Evolutionary conservation across 2,797 vertebrate species (phyloP), one percentile per base, ranked within the genome.

Genomic region (Arremon brunneinucha): DNA sequence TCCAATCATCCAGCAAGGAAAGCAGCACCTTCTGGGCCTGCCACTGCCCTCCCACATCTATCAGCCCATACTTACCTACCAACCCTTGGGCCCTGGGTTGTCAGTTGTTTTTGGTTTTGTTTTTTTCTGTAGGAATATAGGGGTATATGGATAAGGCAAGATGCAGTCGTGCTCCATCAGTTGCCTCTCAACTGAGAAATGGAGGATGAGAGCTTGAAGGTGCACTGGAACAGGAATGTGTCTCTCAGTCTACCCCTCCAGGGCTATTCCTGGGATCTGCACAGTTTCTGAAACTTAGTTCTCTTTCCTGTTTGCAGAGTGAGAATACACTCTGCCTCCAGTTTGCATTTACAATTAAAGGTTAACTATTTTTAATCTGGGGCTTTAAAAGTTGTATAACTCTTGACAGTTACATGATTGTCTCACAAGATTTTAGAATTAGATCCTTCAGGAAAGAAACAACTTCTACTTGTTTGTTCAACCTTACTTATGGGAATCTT

Each of bases 91-190:
- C 21, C 30, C 47, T 34, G 17, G 1, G 3, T 12, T 6, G 3
- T 16, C 0, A 55, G 4, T 14, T n/a, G 52, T 2, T 55, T 53
- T n/a, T 6, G 19, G 18, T 9, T 28, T 47, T 14, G 8, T 4
- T 9, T 1, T 50, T 35, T 18, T 56, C n/a, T 32, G 1, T 20
- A 77, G 76, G 71, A 77, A 87, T 69, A 55, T n/a, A 34, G 0
- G 4, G 28, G 1, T 41, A 22, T 56, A 22, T 22, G 21, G 37
- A 64, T 26, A 46, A 56, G 44, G 34, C 52, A 11, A 17, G n/a
- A 80, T 72, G 35, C n/a, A 77, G 53, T 2, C 32, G 39, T 11
- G 23, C 16, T 78, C 8, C 57, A 79, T 12, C 8, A 72, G 6
- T 14, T 55, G 39, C 26, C 27, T 50, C 34, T 55, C 53, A 80